Evolutionary conservation across 1,140 invertebrate species (phyloP), one percentile per base, ranked within the genome.

Genomic region (Pectinophora gossypiella): DNA sequence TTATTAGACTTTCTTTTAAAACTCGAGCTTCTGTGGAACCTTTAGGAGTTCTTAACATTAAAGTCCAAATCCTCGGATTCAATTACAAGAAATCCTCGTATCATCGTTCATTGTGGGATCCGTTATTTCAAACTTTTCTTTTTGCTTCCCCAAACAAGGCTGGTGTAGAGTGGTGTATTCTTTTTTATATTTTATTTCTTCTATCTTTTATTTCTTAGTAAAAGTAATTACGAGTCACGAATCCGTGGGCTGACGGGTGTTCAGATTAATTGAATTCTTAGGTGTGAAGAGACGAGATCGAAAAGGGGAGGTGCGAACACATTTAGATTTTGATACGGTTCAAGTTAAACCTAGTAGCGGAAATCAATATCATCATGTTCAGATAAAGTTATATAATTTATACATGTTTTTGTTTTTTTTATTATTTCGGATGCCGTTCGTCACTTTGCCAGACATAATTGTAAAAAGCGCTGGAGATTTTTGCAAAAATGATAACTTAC

Each of bases 241-340:
- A 67, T 62, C 66, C 52, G 59, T 56, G 63, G 69, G 70, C 68
- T 70, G 70, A 59, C 71, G 66, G 59, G 55, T 57, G 58, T 56
- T 56, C 53, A 76, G 79, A 80, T 80, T 85, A 85, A 85, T 82
- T 82, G 78, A 85, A 85, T 85, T 77, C 74, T 75, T 74, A 81
- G 72, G 74, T 79, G 76, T 76, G 70, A 78, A 75, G 67, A 68
- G 63, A 59, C 50, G 43, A 55, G 61, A 63, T 35, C 43, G 18
- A 51, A 57, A 54, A 49, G 50, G 54, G 51, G 59, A 45, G 52
- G n/a, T 51, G 16, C 23, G 23, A 27, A 15, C 13, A 40, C 35
- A 6, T 38, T 9, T 9, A 15, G 36, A 40, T 40, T 40, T 40
- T 16, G 9, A 32, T 1, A 9, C 27, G 27, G 9, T n/a, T 32